phyloP scores from a whole-genome alignment of 2,888 invertebrate genomes.

The Vannuccia rotundouncinata region DNA sequence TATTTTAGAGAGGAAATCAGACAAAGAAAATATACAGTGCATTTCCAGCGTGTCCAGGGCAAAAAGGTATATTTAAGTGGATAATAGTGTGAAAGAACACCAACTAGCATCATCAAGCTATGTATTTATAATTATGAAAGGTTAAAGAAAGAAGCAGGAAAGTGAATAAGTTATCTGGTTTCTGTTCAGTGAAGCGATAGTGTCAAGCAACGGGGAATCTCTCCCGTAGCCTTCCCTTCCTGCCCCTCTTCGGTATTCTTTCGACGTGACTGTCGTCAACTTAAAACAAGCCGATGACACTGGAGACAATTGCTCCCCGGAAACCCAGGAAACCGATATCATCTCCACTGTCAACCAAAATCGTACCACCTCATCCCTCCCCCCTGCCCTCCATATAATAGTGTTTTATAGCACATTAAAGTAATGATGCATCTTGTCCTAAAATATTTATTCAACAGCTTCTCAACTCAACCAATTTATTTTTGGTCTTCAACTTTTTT shows the following conservation, averaged over 20 bases:
- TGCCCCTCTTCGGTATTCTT: neutral
- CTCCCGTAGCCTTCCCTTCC: neutral
- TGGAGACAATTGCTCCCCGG: conserved; percentile 2
- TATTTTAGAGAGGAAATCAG: neutral
- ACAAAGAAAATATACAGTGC: neutral
- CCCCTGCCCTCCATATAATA: neutral
- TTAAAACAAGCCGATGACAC: conserved; percentile 26
- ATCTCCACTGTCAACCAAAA: neutral
- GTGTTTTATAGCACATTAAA: neutral
- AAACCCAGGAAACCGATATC: conserved; percentile 10
- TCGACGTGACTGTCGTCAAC: neutral
- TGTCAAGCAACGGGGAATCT: neutral
- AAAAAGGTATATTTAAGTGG: too few species aligned
- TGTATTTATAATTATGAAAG: neutral
- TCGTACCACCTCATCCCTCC: neutral
- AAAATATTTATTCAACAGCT: conserved; percentile 19
- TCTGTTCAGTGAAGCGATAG: neutral
- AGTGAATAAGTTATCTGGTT: neutral
- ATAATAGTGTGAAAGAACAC: too few species aligned
- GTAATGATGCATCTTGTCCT: conserved; percentile 13
- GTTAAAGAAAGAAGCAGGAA: neutral
- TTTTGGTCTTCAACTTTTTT: too few species aligned
- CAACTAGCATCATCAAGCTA: too few species aligned
- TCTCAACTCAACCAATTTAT: neutral
- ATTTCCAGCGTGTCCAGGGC: too few species aligned